These are phyloP conservation scores for Isurus oxyrinchus DNA, from an alignment of 2,113 vertebrate genomes.

Conservation along the genomic window DNA sequence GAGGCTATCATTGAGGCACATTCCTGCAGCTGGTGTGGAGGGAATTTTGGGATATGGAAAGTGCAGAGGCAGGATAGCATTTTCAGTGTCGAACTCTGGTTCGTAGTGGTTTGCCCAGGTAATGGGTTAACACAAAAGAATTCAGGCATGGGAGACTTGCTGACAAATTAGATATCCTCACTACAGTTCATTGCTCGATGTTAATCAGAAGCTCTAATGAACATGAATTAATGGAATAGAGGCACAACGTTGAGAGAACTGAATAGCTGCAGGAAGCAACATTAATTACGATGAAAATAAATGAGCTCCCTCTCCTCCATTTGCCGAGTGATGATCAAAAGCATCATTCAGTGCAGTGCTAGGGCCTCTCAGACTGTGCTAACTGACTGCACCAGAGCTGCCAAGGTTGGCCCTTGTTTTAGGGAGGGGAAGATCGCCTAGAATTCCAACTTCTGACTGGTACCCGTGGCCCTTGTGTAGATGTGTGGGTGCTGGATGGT, in stretches of 20 bases:
- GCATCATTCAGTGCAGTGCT: not conserved
- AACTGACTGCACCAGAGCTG: not conserved
- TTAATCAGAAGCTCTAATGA: not conserved
- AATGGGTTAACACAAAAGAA: not conserved
- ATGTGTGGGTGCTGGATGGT: not conserved
- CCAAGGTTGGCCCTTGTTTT: not conserved
- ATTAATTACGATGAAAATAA: not conserved
- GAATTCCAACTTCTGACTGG: not conserved
- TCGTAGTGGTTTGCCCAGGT: not conserved
- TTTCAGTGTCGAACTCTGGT: not conserved
- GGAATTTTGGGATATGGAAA: not conserved
- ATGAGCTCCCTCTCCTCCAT: not conserved
- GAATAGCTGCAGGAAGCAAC: not conserved
- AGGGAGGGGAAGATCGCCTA: not conserved
- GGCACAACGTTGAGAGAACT: not conserved
- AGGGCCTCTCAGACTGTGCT: not conserved
- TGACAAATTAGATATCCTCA: not conserved
- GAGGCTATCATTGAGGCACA: not conserved
- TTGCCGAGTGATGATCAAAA: not conserved
- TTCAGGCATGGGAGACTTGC: not conserved
- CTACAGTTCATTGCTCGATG: not conserved
- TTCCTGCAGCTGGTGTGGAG: not conserved
- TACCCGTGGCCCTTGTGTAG: not conserved
- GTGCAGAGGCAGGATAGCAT: not conserved
- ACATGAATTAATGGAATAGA: not conserved